Percentiles rank a stretch among this genome's conserved stretches.
phyloP scores from a whole-genome alignment of 2,888 invertebrate genomes.

The Drosophila gaucha region DNA sequence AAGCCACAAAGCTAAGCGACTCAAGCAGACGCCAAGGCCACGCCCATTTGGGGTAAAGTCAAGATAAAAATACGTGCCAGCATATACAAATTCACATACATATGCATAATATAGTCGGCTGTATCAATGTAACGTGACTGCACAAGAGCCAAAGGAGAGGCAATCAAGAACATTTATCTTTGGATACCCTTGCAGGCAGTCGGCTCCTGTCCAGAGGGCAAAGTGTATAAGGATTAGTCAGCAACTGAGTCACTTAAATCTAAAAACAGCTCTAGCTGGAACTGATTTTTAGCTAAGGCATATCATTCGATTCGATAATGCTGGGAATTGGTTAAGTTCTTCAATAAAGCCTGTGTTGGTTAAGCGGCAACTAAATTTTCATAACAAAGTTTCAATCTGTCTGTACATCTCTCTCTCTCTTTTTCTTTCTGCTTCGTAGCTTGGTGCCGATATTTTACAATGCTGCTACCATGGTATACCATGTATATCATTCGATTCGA shows the following conservation, averaged over 20 bases:
- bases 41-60: slow-evolving; percentile 36
- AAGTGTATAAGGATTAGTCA: not conserved
- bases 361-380: too few species aligned
- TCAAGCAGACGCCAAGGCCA: slow-evolving; percentile 32
- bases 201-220: too few species aligned
- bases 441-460: too few species aligned
- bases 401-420: too few species aligned
- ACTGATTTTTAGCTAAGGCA: not conserved
- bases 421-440: too few species aligned
- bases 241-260: not conserved
- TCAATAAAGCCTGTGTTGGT: too few species aligned
- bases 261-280: too few species aligned
- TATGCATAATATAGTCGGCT: slow-evolving; percentile 13
- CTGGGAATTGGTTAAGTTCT: too few species aligned
- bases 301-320: not conserved
- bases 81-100: not conserved
- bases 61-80: slow-evolving; percentile 43
- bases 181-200: not conserved
- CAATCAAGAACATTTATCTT: slow-evolving; percentile 13
- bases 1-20: slow-evolving; percentile 62
- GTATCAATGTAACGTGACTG: slow-evolving; percentile 37
- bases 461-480: too few species aligned
- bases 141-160: slow-evolving; percentile 19
- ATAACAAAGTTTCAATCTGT: too few species aligned
- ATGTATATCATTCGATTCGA: too few species aligned